Base-by-base conservation (phyloP, 2,888 invertebrate species). In the Plebejus melissa region DNA sequence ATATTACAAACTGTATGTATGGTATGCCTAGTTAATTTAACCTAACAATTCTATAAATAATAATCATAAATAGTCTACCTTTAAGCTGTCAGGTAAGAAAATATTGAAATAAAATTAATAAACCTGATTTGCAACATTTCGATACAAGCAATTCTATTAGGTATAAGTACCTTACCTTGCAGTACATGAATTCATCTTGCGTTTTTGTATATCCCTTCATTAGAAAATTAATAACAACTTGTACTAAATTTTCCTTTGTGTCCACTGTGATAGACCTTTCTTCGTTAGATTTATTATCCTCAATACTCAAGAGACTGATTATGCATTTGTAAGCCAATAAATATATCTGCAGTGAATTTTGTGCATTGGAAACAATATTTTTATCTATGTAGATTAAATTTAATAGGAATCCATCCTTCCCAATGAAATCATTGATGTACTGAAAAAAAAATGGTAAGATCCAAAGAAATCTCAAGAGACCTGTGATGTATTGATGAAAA, bases 161-260 rank as follows among this genome's bases (percentile, higher is more conserved):
- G 60, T 0, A 74, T 58, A 71, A 46, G 46, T 46, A 41, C 81
- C 85, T 82, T 84, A 94, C 94, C 88, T 94, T 94, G 82, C 89
- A 92, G 82, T 92, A 90, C 69, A 92, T 82, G 80, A 93, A 87
- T 78, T 94, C 91, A 86, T 94, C 92, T 79, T 88, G 86, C 72
- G 82, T 81, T 76, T 86, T 88, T 36, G 80, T 79, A 77, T 83
- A 84, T 9, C 89, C 88, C 77, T 83, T 88, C 83, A 89, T 83
- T 69, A 95, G 80, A 80, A 90, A 88, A 74, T 83, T 85, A 38
- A 94, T 79, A 80, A 94, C 87, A 75, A 90, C 80, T 81, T 88
- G 81, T 50, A 90, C 87, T 76, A 94, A 88, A 69, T 85, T 81
- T 77, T 91, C 83, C 78, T 90, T 91, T 9, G 84, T 77, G 76